Base-by-base conservation (phyloP, 2,113 vertebrate species). In the Ictidomys tridecemlineatus region DNA sequence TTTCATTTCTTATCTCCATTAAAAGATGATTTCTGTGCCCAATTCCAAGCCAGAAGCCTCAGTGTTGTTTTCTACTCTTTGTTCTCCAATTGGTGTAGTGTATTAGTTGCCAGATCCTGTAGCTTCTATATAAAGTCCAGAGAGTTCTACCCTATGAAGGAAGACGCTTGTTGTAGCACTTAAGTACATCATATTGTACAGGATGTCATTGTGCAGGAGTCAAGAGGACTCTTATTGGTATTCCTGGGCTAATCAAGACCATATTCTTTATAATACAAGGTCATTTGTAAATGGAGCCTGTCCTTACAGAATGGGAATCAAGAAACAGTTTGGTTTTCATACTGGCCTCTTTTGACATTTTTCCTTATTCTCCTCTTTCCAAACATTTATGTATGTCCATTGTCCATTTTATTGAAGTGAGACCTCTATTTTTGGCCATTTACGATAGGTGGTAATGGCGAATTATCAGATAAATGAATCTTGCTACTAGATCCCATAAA, bases 391-490 rank as follows among this genome's bases (percentile, higher is more conserved):
- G 8, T 14, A 28, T 51, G 45, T 42, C 45, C 45, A 77, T 0
- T 74, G 56, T 77, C 58, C 73, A 89, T 83, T n/a, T 56, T 28
- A 51, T 34, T 83, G n/a, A 82, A 91, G 18, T 67, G 28, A 87
- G 45, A 28, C 34, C 45, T 48, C 61, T 37, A 7, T 48, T 89
- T 53, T n/a, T 42, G 65, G 48, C 85, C 11, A 9, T n/a, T 84
- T 90, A 73, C 65, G 34, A 18, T 83, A 88, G 58, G 6, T 94
- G 67, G 24, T 48, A 73, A n/a, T 45, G 63, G 82, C 39, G 87
- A 20, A 39, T 91, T 76, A 70, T 95, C 32, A 88, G 39, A 53
- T 3, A 87, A 89, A 78, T 85, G 87, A 95, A 70, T 89, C 65
- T 95, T 42, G 17, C 39, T 88, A 14, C n/a, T 93, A n/a, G n/a